Base-by-base conservation (phyloP, 2,113 vertebrate genomes). In the Peromyscus californicus region DNA sequence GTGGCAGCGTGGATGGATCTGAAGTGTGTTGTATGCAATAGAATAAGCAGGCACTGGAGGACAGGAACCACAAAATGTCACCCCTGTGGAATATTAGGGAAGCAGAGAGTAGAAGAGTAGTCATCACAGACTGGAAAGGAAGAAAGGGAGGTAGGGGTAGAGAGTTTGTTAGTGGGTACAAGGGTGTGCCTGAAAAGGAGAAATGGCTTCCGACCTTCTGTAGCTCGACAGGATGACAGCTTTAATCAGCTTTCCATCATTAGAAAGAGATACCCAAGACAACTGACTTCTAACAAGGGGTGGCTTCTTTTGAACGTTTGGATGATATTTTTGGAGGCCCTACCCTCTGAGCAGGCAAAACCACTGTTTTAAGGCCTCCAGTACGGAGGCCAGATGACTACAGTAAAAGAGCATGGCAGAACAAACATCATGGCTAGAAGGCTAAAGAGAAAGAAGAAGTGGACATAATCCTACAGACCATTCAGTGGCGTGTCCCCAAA, bases 381-480 rank as follows among this genome's bases (percentile, higher is more conserved):
- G 3, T 33, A 1, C 26, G 2, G 6, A 51, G 29, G 15, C 42
- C 7, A 63, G 7, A 31, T 63, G 31, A 11, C 33, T 26, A 10
- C 5, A 10, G 1, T 1, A 2, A 26, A 54, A 76, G 9, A 65
- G 2, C 6, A 1, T 7, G 3, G 12, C 4, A 22, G 45, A 39
- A 24, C 12, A 48, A 79, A 57, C 6, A 4, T 57, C 75, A 57
- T 8, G 76, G 36, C 63, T 54, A 70, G 48, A 31, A 70, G 21
- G 9, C 45, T 69, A 33, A 70, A 29, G 29, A 29, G 8, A 45
- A n/a, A 57, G n/a, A 36, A 51, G 45, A 31, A 39, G 33, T 51
- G 42, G 10, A 59, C 42, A 29, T 16, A 59, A 67, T 11, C n/a
- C 80, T 33, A 51, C 29, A 69, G 19, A 17, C 17, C 21, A 21